Percentiles rank a stretch among this genome's conserved stretches.
Conservation (phyloP, 2,797 vertebrate species). For the Hephaestus fuliginosus region DNA sequence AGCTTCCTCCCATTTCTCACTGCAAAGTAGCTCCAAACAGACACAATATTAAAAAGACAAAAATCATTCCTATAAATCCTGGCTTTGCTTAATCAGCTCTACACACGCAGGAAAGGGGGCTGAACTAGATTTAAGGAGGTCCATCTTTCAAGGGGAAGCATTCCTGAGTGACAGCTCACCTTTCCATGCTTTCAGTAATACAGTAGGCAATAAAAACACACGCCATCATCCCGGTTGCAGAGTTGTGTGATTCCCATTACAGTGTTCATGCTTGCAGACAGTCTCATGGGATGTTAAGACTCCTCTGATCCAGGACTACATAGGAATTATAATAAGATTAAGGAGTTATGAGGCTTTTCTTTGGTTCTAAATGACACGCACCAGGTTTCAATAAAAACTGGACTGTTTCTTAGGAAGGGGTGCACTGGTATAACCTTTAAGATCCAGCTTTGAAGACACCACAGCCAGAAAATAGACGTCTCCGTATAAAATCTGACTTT, state of each 20-base stretch:
- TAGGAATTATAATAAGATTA: constrained; percentile 39
- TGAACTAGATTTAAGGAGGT: constrained; percentile 35
- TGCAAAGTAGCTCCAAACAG: constrained; percentile 2
- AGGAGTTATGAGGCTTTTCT: constrained; percentile 31
- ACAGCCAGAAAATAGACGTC: background rate
- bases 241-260: constrained; percentile 43
- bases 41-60: background rate
- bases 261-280: constrained; percentile 34
- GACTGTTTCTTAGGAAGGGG: constrained; percentile 9
- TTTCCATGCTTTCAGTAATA: constrained; percentile 64
- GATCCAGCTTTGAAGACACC: constrained; percentile 16
- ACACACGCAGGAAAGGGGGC: constrained; percentile 10
- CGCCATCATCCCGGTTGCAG: constrained; percentile 41
- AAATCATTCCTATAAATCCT: constrained; percentile 31
- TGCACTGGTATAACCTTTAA: background rate
- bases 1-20: background rate
- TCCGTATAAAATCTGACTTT: background rate
- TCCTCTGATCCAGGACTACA: constrained; percentile 42
- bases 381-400: constrained; percentile 27
- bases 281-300: constrained; percentile 34
- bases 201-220: constrained; percentile 66
- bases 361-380: constrained; percentile 16
- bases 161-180: constrained; percentile 80
- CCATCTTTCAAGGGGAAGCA: constrained; percentile 62
- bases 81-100: constrained; percentile 38